These are phyloP conservation scores for Clarias pachynema DNA, from an alignment of 2,797 vertebrate species.

Conservation along the genomic window DNA sequence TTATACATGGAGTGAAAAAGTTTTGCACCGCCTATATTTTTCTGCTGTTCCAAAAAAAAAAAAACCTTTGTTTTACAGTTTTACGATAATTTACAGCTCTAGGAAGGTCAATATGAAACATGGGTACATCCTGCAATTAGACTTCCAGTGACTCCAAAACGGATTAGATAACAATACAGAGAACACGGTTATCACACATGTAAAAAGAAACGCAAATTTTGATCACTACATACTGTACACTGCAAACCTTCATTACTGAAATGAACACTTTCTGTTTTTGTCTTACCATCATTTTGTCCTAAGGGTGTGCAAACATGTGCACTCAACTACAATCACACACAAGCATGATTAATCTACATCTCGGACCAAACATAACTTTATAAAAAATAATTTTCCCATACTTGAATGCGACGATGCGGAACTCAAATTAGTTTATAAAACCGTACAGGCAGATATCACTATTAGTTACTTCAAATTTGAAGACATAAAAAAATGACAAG, in stretches of 20 bases:
- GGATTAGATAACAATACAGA: background rate
- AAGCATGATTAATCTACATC: background rate
- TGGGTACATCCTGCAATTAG: background rate
- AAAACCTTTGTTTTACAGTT: background rate
- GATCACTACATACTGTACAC: background rate
- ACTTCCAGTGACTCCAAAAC: background rate
- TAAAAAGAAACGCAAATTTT: background rate
- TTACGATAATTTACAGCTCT: background rate
- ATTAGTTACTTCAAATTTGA: background rate
- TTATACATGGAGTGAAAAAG: background rate
- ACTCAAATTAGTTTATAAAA: background rate
- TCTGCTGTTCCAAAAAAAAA: background rate
- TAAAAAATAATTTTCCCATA: conserved; percentile 48
- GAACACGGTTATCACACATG: background rate
- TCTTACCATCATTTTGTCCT: background rate
- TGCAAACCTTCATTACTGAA: conserved; percentile 9
- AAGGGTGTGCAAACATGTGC: background rate
- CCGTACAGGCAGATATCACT: background rate
- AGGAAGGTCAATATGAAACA: background rate
- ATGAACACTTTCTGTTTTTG: background rate
- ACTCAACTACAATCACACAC: background rate
- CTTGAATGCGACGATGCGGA: background rate
- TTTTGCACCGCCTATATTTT: background rate
- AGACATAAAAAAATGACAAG: background rate
- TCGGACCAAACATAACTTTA: conserved; percentile 24